Percentiles rank a stretch among this genome's conserved stretches.
Conservation (phyloP, 2,888 invertebrate genomes). For the Eupsilia transversa region DNA sequence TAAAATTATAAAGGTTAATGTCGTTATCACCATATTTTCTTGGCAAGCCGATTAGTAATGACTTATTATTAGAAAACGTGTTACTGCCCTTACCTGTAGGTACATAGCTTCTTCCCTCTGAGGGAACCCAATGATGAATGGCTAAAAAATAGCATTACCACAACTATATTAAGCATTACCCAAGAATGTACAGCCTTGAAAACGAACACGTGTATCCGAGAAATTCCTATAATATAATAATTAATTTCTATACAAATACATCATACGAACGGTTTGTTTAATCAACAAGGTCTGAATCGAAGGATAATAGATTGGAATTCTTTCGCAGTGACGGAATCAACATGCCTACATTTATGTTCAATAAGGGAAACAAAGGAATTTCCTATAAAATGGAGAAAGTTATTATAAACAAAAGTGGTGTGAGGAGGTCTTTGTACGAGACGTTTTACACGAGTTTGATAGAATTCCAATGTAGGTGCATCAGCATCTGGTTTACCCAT, state of each 20-base stretch:
- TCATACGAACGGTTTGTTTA: constrained; percentile 47
- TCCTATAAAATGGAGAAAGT: constrained; percentile 58
- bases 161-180: constrained; percentile 15
- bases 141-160: background rate
- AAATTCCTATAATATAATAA: constrained; percentile 46
- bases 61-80: constrained; percentile 22
- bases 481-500: constrained; percentile 11
- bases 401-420: constrained; percentile 40
- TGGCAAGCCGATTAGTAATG: constrained; percentile 20
- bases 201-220: constrained; percentile 51
- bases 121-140: constrained; percentile 22
- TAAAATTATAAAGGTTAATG: constrained; percentile 44
- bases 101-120: background rate
- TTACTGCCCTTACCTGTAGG: constrained; percentile 14
- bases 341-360: constrained; percentile 49
- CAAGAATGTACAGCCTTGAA: constrained; percentile 32
- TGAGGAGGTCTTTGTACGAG: constrained; percentile 6
- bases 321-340: constrained; percentile 44
- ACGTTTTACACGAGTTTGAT: background rate
- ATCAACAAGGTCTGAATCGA: constrained; percentile 56
- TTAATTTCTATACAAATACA: constrained; percentile 47
- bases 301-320: constrained; percentile 56
- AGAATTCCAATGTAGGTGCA: constrained; percentile 27
- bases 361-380: constrained; percentile 59
- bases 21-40: constrained; percentile 20